phyloP scores from a whole-genome alignment of 2,113 vertebrate species.

The Gobio gobio region DNA sequence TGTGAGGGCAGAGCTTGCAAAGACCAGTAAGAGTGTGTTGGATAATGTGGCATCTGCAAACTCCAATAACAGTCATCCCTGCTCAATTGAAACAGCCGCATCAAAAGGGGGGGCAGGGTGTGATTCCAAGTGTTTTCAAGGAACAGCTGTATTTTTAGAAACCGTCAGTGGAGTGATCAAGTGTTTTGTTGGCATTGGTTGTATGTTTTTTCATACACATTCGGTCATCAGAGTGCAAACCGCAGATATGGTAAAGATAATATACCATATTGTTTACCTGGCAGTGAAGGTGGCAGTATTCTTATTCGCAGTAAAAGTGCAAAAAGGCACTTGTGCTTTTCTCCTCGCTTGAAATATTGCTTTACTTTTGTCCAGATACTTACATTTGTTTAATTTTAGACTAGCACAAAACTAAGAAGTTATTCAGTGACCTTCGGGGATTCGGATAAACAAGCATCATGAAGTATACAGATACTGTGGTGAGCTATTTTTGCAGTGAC shows the following conservation, averaged over 20 bases:
- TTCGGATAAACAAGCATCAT: not conserved
- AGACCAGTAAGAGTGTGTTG: conserved; percentile 1
- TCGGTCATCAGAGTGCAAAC: not conserved
- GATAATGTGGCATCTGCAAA: not conserved
- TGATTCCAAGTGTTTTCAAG: conserved; percentile 47
- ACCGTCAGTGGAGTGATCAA: conserved; percentile 24
- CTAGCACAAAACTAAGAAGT: conserved; percentile 26
- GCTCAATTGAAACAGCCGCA: not conserved
- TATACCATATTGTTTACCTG: not conserved
- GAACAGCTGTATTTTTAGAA: conserved; percentile 46
- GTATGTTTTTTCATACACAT: conserved; percentile 8
- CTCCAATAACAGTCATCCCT: not conserved
- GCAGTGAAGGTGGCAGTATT: conserved; percentile 1
- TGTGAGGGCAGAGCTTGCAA: not conserved
- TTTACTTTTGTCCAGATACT: conserved; percentile 11
- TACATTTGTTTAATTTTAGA: not conserved
- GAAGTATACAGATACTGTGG: not conserved
- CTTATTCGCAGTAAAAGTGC: not conserved
- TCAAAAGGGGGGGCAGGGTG: conserved; percentile 12
- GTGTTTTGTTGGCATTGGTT: conserved; percentile 19
- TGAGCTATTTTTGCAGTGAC: not conserved
- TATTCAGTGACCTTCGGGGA: not conserved
- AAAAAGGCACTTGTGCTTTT: conserved; percentile 2
- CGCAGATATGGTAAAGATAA: not conserved
- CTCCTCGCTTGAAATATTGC: not conserved